Evolutionary conservation across 2,888 invertebrate species (phyloP), one percentile per base, ranked within the genome.

Genomic region (Nemoura dubitans): DNA sequence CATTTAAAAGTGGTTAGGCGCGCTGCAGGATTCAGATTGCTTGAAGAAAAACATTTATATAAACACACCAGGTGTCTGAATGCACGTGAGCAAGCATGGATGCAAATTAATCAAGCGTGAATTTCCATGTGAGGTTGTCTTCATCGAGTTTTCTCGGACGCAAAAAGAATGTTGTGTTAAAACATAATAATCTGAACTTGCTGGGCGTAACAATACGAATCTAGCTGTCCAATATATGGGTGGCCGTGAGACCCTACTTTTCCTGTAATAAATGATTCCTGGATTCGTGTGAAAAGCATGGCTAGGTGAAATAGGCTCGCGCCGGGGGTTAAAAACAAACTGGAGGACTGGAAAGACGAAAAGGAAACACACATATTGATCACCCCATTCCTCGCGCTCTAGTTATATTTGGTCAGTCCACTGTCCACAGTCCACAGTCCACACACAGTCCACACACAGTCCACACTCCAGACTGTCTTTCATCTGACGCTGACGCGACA

Each of bases 361-460:
- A 21, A 78, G 28, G 7, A 78, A 26, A 78, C 76, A 78, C 78
- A 78, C 26, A 78, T 28, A 78, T 78, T 28, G 28, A 78, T 78
- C 78, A 59, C 59, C 59, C 59, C 59, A 21, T 59, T 59, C 59
- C 21, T 59, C 59, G 59, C 59, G n/a, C n/a, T n/a, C n/a, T n/a
- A 59, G 59, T 59, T 59, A 36, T 59, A 59, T 21, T 59, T 59
- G 59, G 59, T 59, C 59, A 59, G 59, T 59, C 21, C 59, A 59
- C 59, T 7, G 6, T 59, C 59, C 59, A 21, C 21, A 21, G 6
- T 59, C 59, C 59, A 59, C 59, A 59, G 59, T 59, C 21, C 59
- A 59, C 59, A 59, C 59, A 21, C 21, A 21, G 6, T 59, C 59
- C 59, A 59, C n/a, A n/a, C 59, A 59, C 59, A 59, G 6, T 59